Percentiles rank a stretch among this genome's conserved stretches.
Conservation (phyloP, 2,797 vertebrate species). For the Typhlichthys subterraneus region DNA sequence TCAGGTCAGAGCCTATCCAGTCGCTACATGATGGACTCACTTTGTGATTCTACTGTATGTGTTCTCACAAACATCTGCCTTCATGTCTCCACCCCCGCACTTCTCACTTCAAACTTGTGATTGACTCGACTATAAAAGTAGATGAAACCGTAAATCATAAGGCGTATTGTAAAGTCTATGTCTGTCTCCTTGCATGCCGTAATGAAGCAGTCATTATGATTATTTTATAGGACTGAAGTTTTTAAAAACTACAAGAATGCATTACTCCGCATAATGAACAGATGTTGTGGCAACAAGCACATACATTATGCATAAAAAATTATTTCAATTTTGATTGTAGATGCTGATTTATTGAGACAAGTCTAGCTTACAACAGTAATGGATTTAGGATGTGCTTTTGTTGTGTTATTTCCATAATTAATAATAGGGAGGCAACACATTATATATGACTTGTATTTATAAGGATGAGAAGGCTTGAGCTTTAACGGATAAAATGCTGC, state of each 20-base stretch:
- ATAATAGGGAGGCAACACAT: constrained; percentile 83
- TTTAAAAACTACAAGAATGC: constrained; percentile 97
- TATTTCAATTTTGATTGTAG: constrained; percentile 97
- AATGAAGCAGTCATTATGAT: constrained; percentile 90
- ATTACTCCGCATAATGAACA: constrained; percentile 96
- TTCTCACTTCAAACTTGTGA: constrained; percentile 77
- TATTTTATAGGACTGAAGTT: constrained; percentile 90
- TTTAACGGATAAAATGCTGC: constrained; percentile 75
- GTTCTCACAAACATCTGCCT: constrained; percentile 76
- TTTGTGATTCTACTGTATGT: constrained; percentile 40
- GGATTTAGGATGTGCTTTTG: constrained; percentile 96
- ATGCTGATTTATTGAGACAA: constrained; percentile 98
- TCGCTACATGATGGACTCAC: constrained; percentile 20
- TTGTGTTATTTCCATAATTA: constrained; percentile 94
- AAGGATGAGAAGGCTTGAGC: constrained; percentile 78
- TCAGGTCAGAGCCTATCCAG: neutral
- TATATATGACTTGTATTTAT: constrained; percentile 82
- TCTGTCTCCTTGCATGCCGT: constrained; percentile 77
- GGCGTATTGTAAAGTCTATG: constrained; percentile 78
- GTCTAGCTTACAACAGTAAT: constrained; percentile 94
- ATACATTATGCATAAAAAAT: constrained; percentile 98
- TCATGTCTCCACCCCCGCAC: constrained; percentile 70
- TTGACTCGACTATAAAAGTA: constrained; percentile 80
- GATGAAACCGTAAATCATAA: constrained; percentile 81
- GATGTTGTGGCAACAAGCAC: constrained; percentile 96